These are phyloP conservation scores for Takifugu bimaculatus DNA, from an alignment of 2,113 vertebrate species.

Conservation along the genomic window DNA sequence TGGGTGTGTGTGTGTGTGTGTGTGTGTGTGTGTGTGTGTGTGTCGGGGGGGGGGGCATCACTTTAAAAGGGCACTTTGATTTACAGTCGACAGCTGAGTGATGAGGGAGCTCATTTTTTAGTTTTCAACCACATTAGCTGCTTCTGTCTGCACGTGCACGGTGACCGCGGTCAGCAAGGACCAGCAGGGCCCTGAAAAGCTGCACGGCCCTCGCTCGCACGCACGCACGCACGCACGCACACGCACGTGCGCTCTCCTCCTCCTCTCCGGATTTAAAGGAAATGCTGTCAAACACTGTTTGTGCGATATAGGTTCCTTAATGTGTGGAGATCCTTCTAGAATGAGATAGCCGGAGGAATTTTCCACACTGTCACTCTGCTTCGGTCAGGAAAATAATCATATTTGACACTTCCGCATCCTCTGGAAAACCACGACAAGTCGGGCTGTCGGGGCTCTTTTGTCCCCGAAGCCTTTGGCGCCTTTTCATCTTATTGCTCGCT, in stretches of 20 bases:
- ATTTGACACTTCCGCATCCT: slow-evolving; percentile 61
- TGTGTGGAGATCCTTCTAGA: slow-evolving; percentile 57
- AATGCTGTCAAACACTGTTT: slow-evolving; percentile 61
- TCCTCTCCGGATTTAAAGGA: slow-evolving; percentile 48
- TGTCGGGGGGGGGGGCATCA: slow-evolving; percentile 1
- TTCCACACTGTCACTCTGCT: slow-evolving; percentile 63
- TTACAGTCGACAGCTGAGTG: slow-evolving; percentile 21
- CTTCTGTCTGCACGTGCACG: slow-evolving; percentile 21
- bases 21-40: no score
- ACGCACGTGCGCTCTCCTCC: slow-evolving; percentile 15
- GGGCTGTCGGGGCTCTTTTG: slow-evolving; percentile 53
- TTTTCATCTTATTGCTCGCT: slow-evolving; percentile 42
- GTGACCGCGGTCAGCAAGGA: slow-evolving; percentile 53
- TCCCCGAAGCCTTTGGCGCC: slow-evolving; percentile 58
- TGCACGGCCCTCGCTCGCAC: background rate
- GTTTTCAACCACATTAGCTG: slow-evolving; percentile 28
- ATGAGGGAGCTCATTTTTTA: slow-evolving; percentile 17
- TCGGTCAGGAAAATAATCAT: slow-evolving; percentile 47
- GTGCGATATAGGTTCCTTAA: slow-evolving; percentile 61
- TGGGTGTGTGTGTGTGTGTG: no score
- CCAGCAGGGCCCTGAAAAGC: slow-evolving; percentile 18
- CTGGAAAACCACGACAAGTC: slow-evolving; percentile 52
- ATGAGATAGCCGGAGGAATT: slow-evolving; percentile 58
- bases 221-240: background rate
- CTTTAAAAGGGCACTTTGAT: slow-evolving; percentile 34